Percentiles rank a stretch among this genome's conserved stretches.
Conservation (phyloP, 2,113 vertebrate genomes). For the Indicator indicator region DNA sequence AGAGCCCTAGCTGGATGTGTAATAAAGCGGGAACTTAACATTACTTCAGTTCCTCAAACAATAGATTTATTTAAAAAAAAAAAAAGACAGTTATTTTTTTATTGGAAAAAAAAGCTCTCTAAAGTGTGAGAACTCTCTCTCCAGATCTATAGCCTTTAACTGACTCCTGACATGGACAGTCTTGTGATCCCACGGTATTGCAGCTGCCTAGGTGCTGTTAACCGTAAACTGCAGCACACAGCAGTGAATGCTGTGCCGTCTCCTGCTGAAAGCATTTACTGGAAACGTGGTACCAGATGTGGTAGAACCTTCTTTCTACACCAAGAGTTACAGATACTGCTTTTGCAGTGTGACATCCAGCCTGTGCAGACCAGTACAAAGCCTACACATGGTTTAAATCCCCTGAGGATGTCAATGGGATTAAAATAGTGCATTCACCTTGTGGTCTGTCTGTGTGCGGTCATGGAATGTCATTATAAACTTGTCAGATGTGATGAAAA, state of each 20-base stretch:
- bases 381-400: neutral
- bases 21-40: neutral
- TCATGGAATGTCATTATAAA: neutral
- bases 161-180: neutral
- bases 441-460: fast-evolving
- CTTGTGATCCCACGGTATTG: neutral
- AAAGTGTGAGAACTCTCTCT: neutral
- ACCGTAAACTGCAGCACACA: neutral
- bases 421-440: neutral
- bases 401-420: neutral
- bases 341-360: neutral
- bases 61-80: neutral
- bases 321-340: neutral
- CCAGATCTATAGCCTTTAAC: conserved; percentile 1
- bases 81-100: neutral
- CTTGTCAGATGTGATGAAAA: neutral
- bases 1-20: neutral
- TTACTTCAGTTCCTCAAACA: conserved; percentile 13
- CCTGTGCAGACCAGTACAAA: neutral
- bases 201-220: neutral
- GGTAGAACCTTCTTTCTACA: neutral
- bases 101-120: neutral
- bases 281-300: neutral
- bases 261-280: neutral
- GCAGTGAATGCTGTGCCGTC: neutral